Conservation (phyloP, 2,113 vertebrate genomes). For the Scomber japonicus region DNA sequence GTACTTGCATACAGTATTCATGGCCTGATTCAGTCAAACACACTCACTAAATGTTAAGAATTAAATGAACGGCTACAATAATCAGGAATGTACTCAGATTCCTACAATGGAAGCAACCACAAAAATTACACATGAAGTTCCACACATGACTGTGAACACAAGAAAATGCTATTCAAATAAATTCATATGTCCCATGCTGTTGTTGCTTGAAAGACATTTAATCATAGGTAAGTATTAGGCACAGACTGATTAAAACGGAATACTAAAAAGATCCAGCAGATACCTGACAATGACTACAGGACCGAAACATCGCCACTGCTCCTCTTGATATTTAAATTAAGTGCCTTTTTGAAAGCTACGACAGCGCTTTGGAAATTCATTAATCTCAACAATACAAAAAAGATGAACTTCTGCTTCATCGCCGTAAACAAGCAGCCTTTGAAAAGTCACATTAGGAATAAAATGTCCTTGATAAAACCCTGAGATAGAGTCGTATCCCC, state of each 20-base stretch:
- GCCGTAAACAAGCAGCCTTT: conserved; percentile 50
- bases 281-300: background rate
- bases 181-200: background rate
- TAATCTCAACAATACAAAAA: conserved; percentile 39
- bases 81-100: background rate
- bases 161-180: background rate
- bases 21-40: conserved; percentile 28
- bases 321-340: conserved; percentile 17
- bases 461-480: conserved; percentile 64
- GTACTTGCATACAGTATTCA: background rate
- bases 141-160: background rate
- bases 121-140: too few relatives aligned
- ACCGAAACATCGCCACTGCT: background rate
- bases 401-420: conserved; percentile 18
- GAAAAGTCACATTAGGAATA: conserved; percentile 53
- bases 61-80: background rate
- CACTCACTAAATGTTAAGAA: background rate
- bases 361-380: conserved; percentile 25
- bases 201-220: background rate
- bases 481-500: conserved; percentile 51
- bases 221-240: background rate
- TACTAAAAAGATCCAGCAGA: background rate
- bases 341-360: conserved; percentile 1
- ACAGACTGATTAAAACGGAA: background rate
- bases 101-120: too few relatives aligned